Conservation (phyloP, 2,113 vertebrate genomes). For the Melanostigma gelatinosum region DNA sequence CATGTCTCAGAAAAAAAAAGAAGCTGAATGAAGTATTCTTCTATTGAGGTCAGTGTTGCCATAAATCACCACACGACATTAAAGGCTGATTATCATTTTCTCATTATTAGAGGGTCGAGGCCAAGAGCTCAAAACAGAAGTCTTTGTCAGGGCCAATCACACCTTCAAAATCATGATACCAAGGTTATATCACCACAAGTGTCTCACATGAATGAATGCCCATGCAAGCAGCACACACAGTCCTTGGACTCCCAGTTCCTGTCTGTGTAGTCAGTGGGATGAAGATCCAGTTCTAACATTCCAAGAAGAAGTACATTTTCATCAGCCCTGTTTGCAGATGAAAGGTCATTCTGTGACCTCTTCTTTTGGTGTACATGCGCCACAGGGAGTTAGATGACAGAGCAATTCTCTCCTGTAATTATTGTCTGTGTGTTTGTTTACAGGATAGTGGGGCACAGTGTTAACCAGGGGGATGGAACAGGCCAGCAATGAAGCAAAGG, state of each 20-base stretch:
- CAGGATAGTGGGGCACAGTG: constrained; percentile 13
- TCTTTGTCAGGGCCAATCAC: not conserved
- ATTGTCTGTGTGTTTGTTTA: constrained; percentile 35
- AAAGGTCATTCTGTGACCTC: constrained; percentile 28
- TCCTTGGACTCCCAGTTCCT: not conserved
- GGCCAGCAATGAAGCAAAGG: constrained; percentile 39
- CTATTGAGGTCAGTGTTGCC: not conserved
- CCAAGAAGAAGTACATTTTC: not conserved
- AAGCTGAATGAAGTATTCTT: not conserved
- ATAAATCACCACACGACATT: not conserved
- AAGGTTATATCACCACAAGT: not conserved
- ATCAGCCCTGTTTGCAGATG: not conserved
- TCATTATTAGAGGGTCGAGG: constrained; percentile 5
- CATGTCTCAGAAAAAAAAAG: not conserved
- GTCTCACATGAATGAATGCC: not conserved
- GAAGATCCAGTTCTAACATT: not conserved
- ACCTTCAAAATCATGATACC: constrained; percentile 16
- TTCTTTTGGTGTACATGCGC: not conserved
- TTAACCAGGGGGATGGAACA: constrained; percentile 26
- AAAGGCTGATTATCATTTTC: constrained; percentile 14
- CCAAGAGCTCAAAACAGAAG: not conserved
- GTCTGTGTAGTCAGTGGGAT: not conserved
- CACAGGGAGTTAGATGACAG: not conserved
- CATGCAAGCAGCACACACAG: not conserved
- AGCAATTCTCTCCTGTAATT: constrained; percentile 14